Evolutionary conservation across 2,113 vertebrate genomes (phyloP), one percentile per base, ranked within the genome.

Genomic region (Coptodon rendalli): DNA sequence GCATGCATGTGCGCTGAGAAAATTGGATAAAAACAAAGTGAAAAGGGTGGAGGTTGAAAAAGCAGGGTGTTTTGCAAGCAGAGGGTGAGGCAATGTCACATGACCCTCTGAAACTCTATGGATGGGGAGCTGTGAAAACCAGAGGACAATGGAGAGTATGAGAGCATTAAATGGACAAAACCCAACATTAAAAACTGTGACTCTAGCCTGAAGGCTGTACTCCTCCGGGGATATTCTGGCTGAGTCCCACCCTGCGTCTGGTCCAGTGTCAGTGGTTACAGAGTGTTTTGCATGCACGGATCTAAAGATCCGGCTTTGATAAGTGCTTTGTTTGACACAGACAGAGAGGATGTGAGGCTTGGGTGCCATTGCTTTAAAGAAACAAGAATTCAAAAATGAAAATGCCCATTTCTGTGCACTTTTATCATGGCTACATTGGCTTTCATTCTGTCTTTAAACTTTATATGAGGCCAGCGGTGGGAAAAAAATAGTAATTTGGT

Each of bases 161-260:
- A 93, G 91, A 92, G 91, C 89, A 94, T 93, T 86, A 89, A 90
- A 91, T 93, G 92, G 90, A 93, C 92, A 93, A 84, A 90, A 87
- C 89, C 90, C 92, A 90, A 87, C 86, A 82, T 91, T 91, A 83
- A 87, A 86, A 91, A 91, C 82, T 82, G 86, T 73, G 91, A 82
- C 88, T 92, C 22, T 73, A 45, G 89, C 82, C 86, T 24, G 83
- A 66, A 93, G 85, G 88, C 89, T 82, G 83, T 16, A 4, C 82
- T 94, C 61, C 66, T 91, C 89, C 16, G 78, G 79, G 87, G 88
- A 57, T 36, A 17, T 29, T 84, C 87, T 92, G 89, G 88, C 81
- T 2, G 63, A 38, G 71, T 86, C 83, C 89, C 76, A 85, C 36
- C 54, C 82, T 27, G 73, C 4, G 59, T 19, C 83, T 53, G 81